A percentile compares a stretch with the other conserved stretches of the same genome.
These are phyloP conservation scores for Cotesia vestalis DNA, from an alignment of 1,140 invertebrate genomes.

Conservation along the genomic window DNA sequence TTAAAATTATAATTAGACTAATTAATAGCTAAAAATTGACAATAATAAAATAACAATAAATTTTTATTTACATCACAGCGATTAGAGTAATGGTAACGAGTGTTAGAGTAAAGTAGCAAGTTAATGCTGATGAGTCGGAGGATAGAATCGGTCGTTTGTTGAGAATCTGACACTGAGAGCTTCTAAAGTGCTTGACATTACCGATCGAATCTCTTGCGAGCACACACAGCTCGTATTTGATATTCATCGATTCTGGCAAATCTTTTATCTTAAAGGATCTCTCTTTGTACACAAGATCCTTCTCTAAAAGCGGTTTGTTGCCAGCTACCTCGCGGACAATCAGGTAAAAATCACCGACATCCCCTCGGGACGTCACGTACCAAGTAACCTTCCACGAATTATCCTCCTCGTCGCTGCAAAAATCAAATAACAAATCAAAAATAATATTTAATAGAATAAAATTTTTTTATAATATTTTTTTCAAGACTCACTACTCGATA, in stretches of 20 bases:
- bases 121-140: slow-evolving; percentile 10
- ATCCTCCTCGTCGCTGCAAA: slow-evolving; percentile 61
- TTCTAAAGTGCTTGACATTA: slow-evolving; percentile 62
- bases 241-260: slow-evolving; percentile 44
- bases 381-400: slow-evolving; percentile 73
- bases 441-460: too few species aligned
- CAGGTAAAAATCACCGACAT: slow-evolving; percentile 80
- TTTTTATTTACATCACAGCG: slow-evolving; percentile 32
- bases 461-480: too few species aligned
- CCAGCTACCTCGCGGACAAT: slow-evolving; percentile 70
- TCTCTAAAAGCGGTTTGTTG: slow-evolving; percentile 56
- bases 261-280: slow-evolving; percentile 57
- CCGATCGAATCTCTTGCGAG: slow-evolving; percentile 62
- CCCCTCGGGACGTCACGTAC: slow-evolving; percentile 72
- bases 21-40: background rate
- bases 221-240: slow-evolving; percentile 60
- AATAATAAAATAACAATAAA: slow-evolving; percentile 7
- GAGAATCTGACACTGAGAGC: slow-evolving; percentile 60
- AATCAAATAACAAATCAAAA: too few species aligned
- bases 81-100: slow-evolving; percentile 35
- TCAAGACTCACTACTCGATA: slow-evolving; percentile 72
- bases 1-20: too few species aligned
- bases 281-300: slow-evolving; percentile 61
- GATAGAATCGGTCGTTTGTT: slow-evolving; percentile 41
- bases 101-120: slow-evolving; percentile 32